These are phyloP conservation scores for Sebastes baramenuke DNA, from an alignment of 2,797 vertebrate species.

Conservation along the genomic window DNA sequence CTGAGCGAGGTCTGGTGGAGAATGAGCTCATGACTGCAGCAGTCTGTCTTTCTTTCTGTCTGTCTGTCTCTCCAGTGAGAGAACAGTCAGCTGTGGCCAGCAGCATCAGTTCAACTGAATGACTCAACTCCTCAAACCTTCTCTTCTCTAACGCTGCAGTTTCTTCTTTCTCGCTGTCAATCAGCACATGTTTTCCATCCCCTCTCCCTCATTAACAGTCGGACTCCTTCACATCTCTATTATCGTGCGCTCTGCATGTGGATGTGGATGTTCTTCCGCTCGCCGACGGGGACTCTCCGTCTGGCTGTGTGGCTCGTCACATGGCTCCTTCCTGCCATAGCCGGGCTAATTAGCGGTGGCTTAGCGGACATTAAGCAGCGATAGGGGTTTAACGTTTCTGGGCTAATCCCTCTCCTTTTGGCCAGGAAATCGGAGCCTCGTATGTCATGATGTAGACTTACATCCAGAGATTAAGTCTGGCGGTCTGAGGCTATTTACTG, in stretches of 20 bases:
- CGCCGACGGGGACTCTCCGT: conserved; percentile 30
- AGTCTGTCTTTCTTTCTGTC: not conserved
- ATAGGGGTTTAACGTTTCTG: conserved; percentile 79
- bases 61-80: conserved; percentile 10
- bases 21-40: conserved; percentile 54
- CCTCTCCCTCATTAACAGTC: conserved; percentile 13
- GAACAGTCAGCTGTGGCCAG: conserved; percentile 25
- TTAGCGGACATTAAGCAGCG: conserved; percentile 81
- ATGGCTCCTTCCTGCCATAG: conserved; percentile 63
- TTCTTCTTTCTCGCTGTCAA: not conserved
- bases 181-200: not conserved
- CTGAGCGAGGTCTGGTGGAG: conserved; percentile 7
- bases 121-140: conserved; percentile 33
- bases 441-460: conserved; percentile 77
- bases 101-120: conserved; percentile 37
- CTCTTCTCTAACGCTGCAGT: not conserved
- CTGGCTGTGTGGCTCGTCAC: conserved; percentile 56
- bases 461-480: conserved; percentile 71
- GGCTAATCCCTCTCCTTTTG: conserved; percentile 80
- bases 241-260: not conserved
- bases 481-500: conserved; percentile 60
- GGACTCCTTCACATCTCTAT: not conserved
- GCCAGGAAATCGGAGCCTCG: conserved; percentile 67
- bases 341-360: conserved; percentile 79
- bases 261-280: conserved; percentile 10